A percentile compares a stretch with the other conserved stretches of the same genome.
Conservation (phyloP, 2,113 vertebrate genomes). For the Danio rerio region DNA sequence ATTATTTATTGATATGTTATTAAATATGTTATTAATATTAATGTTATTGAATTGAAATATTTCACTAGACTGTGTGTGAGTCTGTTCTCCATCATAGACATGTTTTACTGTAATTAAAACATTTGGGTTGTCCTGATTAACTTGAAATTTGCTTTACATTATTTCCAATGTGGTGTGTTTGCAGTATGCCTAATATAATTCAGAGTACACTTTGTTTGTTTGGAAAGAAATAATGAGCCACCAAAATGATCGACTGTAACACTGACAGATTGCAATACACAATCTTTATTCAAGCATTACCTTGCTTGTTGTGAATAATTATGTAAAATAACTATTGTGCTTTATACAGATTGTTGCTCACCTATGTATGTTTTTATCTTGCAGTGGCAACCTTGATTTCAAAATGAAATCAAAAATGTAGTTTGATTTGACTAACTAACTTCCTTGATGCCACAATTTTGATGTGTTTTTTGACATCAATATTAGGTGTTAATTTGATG, state of each 20-base stretch:
- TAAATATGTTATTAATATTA: too few species aligned
- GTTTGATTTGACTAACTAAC: too few species aligned
- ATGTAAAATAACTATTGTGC: neutral
- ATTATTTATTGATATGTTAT: too few species aligned
- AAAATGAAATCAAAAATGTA: too few species aligned
- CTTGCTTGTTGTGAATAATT: neutral
- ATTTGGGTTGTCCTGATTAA: neutral
- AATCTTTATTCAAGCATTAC: neutral
- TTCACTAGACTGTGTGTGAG: too few species aligned
- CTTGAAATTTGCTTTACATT: neutral
- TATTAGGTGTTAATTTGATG: too few species aligned
- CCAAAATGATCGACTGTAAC: neutral
- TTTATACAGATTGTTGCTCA: neutral
- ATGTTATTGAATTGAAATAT: too few species aligned
- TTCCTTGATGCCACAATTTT: too few species aligned
- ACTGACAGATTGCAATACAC: neutral
- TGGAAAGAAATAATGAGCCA: neutral
- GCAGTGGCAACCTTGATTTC: too few species aligned
- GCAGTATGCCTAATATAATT: neutral
- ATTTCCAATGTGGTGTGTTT: neutral
- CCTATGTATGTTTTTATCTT: neutral
- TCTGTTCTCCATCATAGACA: too few species aligned
- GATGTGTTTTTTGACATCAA: too few species aligned
- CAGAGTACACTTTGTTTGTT: neutral
- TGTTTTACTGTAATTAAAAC: too few species aligned